Evolutionary conservation across 2,888 invertebrate species (phyloP), one percentile per base, ranked within the genome.

Genomic region (Sminthurides aquaticus): DNA sequence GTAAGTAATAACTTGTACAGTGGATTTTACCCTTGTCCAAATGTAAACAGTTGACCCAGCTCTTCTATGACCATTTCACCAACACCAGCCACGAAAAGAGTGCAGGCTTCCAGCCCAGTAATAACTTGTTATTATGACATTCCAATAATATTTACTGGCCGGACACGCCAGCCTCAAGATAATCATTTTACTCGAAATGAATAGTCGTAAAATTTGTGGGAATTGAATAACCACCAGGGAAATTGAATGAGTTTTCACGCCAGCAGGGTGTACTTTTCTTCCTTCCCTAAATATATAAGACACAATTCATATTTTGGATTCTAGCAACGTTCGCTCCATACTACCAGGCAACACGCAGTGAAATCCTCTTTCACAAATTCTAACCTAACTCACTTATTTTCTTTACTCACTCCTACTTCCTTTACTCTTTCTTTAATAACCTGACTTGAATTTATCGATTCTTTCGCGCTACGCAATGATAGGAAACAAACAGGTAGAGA

Each of bases 211-310:
- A 52, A 52, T 52, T 20, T 22, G 22, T 52, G 52, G 52, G 20
- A 52, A 52, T 52, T 52, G 52, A 52, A 52, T 52, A 52, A 20
- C 11, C 43, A 34, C 43, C 15, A 20, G 22, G 52, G 52, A 52
- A 52, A 52, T 20, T 52, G 52, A 52, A 52, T 52, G 52, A 52
- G 52, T 52, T 52, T 52, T 52, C 52, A 52, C 52, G 52, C 52
- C 52, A 22, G 18, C 52, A 52, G 52, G 43, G 43, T 34, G 43
- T 15, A 34, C 5, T n/a, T n/a, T 34, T 5, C 43, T 11, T 34
- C 43, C 43, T 34, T 34, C 15, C 43, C 43, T 11, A 34, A 34
- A 11, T 34, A 34, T 34, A 5, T 34, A n/a, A n/a, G n/a, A n/a
- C n/a, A n/a, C n/a, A n/a, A n/a, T n/a, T n/a, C n/a, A n/a, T n/a